Percentiles rank a stretch among this genome's conserved stretches.
phyloP scores from a whole-genome alignment of 2,797 vertebrate genomes.

The Cheirogaleus major region DNA sequence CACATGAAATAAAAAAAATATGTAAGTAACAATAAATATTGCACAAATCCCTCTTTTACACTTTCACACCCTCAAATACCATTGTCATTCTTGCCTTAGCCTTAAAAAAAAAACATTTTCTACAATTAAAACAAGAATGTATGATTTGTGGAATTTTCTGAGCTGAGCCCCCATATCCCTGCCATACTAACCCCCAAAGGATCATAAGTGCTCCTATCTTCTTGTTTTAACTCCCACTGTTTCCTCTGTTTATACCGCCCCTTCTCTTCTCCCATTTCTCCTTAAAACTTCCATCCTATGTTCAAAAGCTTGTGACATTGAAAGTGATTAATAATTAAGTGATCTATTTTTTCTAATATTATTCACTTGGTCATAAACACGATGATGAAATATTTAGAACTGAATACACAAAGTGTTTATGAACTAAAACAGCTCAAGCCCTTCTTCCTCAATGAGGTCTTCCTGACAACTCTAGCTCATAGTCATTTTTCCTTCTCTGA shows the following conservation, averaged over 20 bases:
- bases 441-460: background rate
- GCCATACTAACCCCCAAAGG: background rate
- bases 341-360: background rate
- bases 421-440: background rate
- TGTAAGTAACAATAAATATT: background rate
- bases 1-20: background rate
- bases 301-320: background rate
- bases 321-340: background rate
- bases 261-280: background rate
- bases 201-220: background rate
- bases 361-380: background rate
- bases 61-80: background rate
- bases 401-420: background rate
- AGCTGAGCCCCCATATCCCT: background rate
- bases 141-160: background rate
- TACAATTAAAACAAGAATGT: slow-evolving; percentile 20
- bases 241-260: background rate
- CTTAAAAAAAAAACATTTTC: background rate
- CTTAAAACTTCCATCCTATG: background rate
- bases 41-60: background rate
- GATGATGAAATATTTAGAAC: background rate
- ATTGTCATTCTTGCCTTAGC: background rate
- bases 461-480: background rate
- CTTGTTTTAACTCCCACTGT: background rate
- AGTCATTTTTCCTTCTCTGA: slow-evolving; percentile 10